These are phyloP conservation scores for Drosophila maculinotata DNA, from an alignment of 2,888 invertebrate species.

Conservation along the genomic window DNA sequence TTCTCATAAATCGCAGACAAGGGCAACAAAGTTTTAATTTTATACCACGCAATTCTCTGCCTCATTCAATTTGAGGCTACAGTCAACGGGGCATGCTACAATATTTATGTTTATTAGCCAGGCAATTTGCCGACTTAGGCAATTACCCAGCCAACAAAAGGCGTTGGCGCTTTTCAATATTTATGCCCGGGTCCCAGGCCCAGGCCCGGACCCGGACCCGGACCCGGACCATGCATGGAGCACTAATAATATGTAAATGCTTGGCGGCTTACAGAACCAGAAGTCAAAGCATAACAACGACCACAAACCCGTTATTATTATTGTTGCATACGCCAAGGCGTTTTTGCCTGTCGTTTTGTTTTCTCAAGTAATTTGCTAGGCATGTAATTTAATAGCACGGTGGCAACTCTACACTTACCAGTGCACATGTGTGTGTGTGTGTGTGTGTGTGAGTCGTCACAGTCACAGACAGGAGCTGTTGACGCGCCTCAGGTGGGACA, in stretches of 20 bases:
- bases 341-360: conserved; percentile 66
- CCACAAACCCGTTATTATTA: conserved; percentile 75
- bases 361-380: conserved; percentile 73
- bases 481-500: conserved; percentile 70
- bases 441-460: conserved; percentile 25
- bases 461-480: conserved; percentile 53
- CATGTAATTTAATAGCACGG: conserved; percentile 71
- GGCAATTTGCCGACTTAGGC: conserved; percentile 76
- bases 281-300: conserved; percentile 46
- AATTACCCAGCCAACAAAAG: conserved; percentile 71
- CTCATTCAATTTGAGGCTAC: conserved; percentile 9
- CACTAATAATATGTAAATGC: conserved; percentile 74
- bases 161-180: conserved; percentile 77
- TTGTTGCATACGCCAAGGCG: conserved; percentile 72
- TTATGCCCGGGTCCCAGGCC: conserved; percentile 50
- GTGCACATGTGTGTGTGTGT: neutral
- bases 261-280: conserved; percentile 54
- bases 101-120: conserved; percentile 78
- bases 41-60: neutral
- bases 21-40: conserved; percentile 45
- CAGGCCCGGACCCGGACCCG: neutral
- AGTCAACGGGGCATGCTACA: conserved; percentile 14
- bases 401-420: conserved; percentile 40
- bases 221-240: neutral
- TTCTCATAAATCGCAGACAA: conserved; percentile 25